Conservation (phyloP, 2,113 vertebrate species). For the Chloropsis hardwickii region DNA sequence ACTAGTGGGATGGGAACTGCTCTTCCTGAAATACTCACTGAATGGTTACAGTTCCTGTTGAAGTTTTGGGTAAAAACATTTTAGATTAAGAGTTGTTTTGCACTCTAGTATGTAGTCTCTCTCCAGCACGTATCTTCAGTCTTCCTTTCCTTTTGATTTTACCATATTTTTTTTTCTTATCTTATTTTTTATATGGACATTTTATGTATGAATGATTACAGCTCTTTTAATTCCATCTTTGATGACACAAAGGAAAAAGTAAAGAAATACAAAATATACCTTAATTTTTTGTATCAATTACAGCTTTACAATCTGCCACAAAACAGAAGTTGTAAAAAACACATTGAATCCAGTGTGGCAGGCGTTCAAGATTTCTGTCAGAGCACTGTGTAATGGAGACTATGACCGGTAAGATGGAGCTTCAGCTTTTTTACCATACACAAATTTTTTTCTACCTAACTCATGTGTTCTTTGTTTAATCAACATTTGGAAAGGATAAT, state of each 20-base stretch:
- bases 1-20: background rate
- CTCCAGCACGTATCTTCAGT: background rate
- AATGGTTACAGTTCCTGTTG: background rate
- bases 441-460: background rate
- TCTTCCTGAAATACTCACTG: background rate
- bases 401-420: slow-evolving; percentile 81
- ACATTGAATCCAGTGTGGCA: slow-evolving; percentile 93
- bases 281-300: background rate
- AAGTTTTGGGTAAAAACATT: background rate
- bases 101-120: background rate
- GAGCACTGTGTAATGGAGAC: slow-evolving; percentile 91
- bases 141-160: background rate
- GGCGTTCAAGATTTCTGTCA: slow-evolving; percentile 88
- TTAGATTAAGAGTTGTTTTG: background rate
- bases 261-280: background rate
- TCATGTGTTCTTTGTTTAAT: background rate
- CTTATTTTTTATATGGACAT: background rate
- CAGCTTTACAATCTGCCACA: slow-evolving; percentile 93
- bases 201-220: background rate
- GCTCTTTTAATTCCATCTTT: background rate
- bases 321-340: slow-evolving; percentile 91
- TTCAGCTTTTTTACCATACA: background rate
- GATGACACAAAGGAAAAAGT: background rate
- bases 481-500: background rate
- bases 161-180: background rate